Evolutionary conservation across 1,140 invertebrate species (phyloP).

Genomic region (Heterodera carotae): DNA sequence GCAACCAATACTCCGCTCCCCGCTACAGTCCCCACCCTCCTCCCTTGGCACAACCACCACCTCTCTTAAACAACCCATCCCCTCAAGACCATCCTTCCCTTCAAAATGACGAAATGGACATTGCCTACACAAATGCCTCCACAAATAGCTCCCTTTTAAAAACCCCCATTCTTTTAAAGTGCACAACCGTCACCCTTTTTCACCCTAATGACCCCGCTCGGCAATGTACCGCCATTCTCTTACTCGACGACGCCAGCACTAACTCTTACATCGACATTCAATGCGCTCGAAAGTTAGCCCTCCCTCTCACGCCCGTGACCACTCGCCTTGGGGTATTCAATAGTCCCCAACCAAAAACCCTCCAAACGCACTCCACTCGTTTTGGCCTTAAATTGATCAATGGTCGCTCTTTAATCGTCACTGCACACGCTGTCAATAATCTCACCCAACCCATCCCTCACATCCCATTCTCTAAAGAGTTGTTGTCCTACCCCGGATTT

Average conservation of each 20-base stretch:
- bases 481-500: background rate
- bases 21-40: too few species aligned
- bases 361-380: background rate
- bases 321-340: background rate
- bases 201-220: background rate
- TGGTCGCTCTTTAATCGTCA: background rate
- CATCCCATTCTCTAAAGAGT: background rate
- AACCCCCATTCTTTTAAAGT: background rate
- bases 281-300: background rate
- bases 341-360: background rate
- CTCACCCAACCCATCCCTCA: background rate
- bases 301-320: background rate
- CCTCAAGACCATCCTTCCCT: background rate
- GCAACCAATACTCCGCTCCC: too few species aligned
- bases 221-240: background rate
- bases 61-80: background rate
- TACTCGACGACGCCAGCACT: conserved; percentile 10
- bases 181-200: background rate
- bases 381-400: background rate
- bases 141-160: background rate
- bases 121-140: background rate
- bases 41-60: background rate
- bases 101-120: background rate
- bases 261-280: background rate
- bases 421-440: background rate